These are phyloP conservation scores for Brachystomella parvula DNA, from an alignment of 1,140 invertebrate species.

Conservation along the genomic window DNA sequence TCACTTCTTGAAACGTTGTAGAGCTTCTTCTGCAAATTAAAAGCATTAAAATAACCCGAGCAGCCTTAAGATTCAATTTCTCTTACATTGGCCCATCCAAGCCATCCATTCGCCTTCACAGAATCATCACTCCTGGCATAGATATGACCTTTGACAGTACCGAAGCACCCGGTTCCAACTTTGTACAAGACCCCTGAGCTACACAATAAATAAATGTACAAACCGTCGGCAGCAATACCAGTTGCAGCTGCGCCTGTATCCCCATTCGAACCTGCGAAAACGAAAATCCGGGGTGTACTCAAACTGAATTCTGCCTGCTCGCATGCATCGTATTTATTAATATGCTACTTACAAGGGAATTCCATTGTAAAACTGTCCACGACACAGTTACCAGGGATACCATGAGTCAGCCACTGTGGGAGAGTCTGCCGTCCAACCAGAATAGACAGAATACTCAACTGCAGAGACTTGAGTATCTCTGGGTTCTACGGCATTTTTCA, in stretches of 20 bases:
- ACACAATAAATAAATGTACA: constrained; percentile 74
- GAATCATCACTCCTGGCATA: constrained; percentile 72
- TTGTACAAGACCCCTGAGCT: constrained; percentile 71
- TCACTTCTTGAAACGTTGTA: constrained; percentile 49
- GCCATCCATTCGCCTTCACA: constrained; percentile 65
- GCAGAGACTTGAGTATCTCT: constrained; percentile 70
- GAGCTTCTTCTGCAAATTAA: constrained; percentile 48
- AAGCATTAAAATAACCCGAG: too few relatives aligned
- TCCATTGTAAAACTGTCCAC: constrained; percentile 61
- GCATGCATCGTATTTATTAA: too few relatives aligned
- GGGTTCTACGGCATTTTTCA: constrained; percentile 60
- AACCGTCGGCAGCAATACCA: constrained; percentile 76
- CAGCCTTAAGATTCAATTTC: neutral
- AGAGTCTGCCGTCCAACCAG: constrained; percentile 71
- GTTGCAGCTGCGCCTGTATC: too few relatives aligned
- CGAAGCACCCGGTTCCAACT: constrained; percentile 85
- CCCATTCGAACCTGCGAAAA: too few relatives aligned
- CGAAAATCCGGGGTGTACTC: too few relatives aligned
- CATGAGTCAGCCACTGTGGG: constrained; percentile 80
- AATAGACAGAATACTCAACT: constrained; percentile 80
- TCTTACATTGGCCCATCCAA: constrained; percentile 74
- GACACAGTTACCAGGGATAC: constrained; percentile 67
- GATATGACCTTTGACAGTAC: constrained; percentile 77
- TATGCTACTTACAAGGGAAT: constrained; percentile 49
- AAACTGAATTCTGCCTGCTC: too few relatives aligned